A percentile compares a stretch with the other conserved stretches of the same genome.
These are phyloP conservation scores for Cyprinodon variegatus DNA, from an alignment of 2,113 vertebrate species.

Conservation along the genomic window DNA sequence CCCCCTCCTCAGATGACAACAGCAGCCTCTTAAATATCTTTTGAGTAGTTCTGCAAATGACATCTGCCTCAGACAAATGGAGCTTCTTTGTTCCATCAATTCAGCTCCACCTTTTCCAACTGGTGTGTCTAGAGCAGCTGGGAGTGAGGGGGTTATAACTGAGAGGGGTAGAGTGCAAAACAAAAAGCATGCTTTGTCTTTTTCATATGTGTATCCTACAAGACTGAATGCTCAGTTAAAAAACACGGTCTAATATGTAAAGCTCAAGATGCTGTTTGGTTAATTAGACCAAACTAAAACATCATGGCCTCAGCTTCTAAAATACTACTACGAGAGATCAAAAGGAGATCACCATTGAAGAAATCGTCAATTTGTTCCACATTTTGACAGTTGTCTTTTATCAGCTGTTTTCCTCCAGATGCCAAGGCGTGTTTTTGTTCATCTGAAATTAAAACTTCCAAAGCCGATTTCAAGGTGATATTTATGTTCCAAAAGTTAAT, in stretches of 20 bases:
- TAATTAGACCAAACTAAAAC: background rate
- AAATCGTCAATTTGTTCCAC: background rate
- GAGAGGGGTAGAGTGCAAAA: background rate
- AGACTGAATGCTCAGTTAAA: background rate
- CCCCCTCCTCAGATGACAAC: background rate
- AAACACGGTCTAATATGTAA: background rate
- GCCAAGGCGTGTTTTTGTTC: too few species aligned
- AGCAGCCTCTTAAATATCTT: background rate
- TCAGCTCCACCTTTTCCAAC: background rate
- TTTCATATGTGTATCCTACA: background rate
- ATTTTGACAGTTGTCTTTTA: background rate
- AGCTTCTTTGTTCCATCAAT: background rate
- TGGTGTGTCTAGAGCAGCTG: background rate
- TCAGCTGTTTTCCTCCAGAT: too few species aligned
- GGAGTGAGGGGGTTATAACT: background rate
- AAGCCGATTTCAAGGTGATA: too few species aligned
- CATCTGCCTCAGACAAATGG: background rate
- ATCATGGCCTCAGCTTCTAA: too few species aligned
- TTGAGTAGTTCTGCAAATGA: background rate
- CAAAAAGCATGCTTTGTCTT: background rate
- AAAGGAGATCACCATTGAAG: background rate
- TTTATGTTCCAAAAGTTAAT: too few species aligned
- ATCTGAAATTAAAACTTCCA: too few species aligned
- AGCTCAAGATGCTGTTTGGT: background rate
- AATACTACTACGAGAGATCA: background rate